Evolutionary conservation across 2,797 vertebrate genomes (phyloP).

Genomic region (Notolepis coatsorum): DNA sequence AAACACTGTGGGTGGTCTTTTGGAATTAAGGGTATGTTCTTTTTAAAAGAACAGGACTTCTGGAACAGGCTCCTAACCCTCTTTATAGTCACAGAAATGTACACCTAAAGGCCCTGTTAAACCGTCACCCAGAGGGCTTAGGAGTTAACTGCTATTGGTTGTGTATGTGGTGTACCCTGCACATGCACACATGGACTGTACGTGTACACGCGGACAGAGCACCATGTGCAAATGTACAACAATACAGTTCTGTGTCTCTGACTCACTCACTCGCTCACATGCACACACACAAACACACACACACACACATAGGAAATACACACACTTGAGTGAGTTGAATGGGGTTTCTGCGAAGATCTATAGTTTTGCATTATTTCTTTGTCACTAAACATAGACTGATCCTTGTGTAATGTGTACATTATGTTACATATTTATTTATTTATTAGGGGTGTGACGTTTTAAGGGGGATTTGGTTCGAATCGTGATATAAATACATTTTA

Average conservation of each 20-base stretch:
- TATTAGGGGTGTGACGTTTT: too few relatives aligned
- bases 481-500: too few relatives aligned
- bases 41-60: too few relatives aligned
- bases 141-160: background rate
- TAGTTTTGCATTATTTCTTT: too few relatives aligned
- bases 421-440: too few relatives aligned
- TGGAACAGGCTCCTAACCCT: constrained; percentile 6
- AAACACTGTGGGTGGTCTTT: too few relatives aligned
- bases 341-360: background rate
- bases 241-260: background rate
- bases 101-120: background rate
- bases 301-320: background rate
- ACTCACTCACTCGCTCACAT: background rate
- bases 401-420: constrained; percentile 1
- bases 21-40: too few relatives aligned
- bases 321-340: too few relatives aligned
- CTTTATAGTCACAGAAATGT: constrained; percentile 24
- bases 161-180: too few relatives aligned
- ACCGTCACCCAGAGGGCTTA: background rate
- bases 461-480: too few relatives aligned
- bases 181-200: too few relatives aligned
- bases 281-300: constrained; percentile 5
- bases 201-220: too few relatives aligned
- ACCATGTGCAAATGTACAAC: background rate
- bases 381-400: background rate